phyloP scores from a whole-genome alignment of 1,140 invertebrate species.

The Teleopsis dalmanni region DNA sequence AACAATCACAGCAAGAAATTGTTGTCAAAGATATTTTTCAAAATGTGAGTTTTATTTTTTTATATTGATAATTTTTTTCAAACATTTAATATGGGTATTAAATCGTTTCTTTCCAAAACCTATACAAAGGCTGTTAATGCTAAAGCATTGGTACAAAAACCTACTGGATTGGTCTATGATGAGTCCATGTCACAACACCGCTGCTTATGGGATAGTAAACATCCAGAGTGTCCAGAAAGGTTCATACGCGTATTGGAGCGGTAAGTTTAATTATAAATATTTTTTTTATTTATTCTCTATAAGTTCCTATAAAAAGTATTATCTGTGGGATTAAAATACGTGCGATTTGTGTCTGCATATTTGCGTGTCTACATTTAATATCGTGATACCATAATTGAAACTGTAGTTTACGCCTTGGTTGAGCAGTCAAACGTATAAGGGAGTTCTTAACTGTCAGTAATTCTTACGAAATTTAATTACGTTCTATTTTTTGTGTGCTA shows the following conservation, averaged over 20 bases:
- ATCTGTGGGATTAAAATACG: too few relatives aligned
- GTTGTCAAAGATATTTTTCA: constrained; percentile 52
- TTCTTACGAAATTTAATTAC: too few relatives aligned
- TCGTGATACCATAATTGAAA: too few relatives aligned
- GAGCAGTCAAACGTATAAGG: too few relatives aligned
- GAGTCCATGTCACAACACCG: constrained; percentile 65
- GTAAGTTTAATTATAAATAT: too few relatives aligned
- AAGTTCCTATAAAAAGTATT: background rate
- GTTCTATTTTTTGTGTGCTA: too few relatives aligned
- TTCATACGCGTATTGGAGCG: constrained; percentile 62
- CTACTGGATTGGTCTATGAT: constrained; percentile 75
- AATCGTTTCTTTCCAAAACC: too few relatives aligned
- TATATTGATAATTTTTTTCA: background rate
- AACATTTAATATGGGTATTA: too few relatives aligned
- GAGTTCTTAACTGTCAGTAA: too few relatives aligned
- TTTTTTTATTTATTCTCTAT: background rate
- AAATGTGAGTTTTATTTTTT: constrained; percentile 44
- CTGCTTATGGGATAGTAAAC: constrained; percentile 75
- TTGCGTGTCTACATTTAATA: too few relatives aligned
- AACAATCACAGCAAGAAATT: constrained; percentile 30
- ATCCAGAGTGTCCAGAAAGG: constrained; percentile 75
- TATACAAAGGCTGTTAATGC: constrained; percentile 63
- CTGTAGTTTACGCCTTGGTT: too few relatives aligned
- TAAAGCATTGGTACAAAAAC: constrained; percentile 49
- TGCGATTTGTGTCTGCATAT: too few relatives aligned